A percentile compares a stretch with the other conserved stretches of the same genome.
Evolutionary conservation across 92 coral and sea anemone species (phyloP).

Genomic region (Actinernus sp.): DNA sequence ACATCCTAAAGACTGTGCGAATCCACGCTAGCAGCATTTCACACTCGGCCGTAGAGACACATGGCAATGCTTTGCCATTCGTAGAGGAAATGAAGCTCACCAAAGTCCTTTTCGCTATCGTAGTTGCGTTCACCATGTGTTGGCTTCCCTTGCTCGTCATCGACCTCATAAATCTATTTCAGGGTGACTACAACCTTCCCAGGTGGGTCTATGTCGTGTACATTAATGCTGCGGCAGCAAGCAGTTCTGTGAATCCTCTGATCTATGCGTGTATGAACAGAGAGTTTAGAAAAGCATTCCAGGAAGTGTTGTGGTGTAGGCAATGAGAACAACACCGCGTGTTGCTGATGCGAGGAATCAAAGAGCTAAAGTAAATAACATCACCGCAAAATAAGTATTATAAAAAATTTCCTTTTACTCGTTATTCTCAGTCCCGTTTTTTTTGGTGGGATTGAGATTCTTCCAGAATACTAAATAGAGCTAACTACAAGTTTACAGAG

Average conservation of each 20-base stretch:
- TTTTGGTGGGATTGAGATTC: no score
- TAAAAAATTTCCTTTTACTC: no score
- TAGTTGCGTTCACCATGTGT: background rate
- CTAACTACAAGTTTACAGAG: no score
- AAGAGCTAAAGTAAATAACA: no score
- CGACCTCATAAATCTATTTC: background rate
- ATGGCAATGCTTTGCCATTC: background rate
- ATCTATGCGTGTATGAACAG: background rate
- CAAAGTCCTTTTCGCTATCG: background rate
- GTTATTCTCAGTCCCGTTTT: no score
- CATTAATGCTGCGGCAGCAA: background rate
- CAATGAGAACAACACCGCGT: no score
- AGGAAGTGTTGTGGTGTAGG: background rate
- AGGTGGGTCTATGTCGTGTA: background rate
- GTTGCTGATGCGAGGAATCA: no score
- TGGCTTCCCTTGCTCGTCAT: background rate
- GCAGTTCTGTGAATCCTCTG: background rate
- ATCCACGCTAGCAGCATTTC: background rate
- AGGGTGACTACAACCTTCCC: background rate
- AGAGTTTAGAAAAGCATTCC: background rate
- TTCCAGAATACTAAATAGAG: no score
- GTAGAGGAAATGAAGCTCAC: conserved; percentile 1
- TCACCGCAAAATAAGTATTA: no score
- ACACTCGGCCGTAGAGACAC: background rate
- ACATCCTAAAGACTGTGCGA: background rate